Evolutionary conservation across 2,113 vertebrate genomes (phyloP).

Genomic region (Puffinus mauretanicus): DNA sequence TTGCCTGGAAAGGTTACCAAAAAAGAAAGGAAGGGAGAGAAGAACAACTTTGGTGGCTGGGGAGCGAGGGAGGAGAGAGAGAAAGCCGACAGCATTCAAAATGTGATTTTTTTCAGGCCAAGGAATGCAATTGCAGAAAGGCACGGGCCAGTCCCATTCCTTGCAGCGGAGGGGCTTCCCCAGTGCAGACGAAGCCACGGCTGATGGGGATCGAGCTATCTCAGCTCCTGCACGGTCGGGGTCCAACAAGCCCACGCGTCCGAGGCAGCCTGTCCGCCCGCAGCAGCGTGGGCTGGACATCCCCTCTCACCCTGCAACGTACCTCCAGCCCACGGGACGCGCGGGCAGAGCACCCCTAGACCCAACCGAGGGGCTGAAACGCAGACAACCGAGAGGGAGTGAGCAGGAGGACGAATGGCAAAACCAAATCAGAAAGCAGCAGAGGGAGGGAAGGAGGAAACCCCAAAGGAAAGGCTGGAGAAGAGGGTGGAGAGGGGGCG

Average conservation of each 20-base stretch:
- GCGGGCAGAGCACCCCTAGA: neutral
- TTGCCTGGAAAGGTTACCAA: conserved; percentile 43
- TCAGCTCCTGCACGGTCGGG: accelerated
- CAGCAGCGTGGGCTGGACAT: accelerated
- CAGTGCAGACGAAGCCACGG: accelerated
- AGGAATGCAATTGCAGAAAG: neutral
- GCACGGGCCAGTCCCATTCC: accelerated
- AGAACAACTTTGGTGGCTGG: neutral
- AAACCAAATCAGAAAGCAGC: neutral
- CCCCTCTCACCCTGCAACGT: neutral
- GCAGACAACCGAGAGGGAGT: accelerated
- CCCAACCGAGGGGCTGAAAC: accelerated
- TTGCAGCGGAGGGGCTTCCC: neutral
- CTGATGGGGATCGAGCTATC: neutral
- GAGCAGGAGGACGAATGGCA: accelerated
- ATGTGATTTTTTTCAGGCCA: neutral
- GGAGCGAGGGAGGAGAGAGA: neutral
- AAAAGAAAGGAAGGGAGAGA: neutral
- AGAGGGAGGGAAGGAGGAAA: neutral
- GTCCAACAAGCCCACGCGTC: accelerated
- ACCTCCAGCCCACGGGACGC: accelerated
- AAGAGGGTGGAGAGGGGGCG: neutral
- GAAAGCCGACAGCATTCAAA: neutral
- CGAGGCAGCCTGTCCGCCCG: neutral
- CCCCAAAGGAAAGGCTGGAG: neutral